A percentile compares a stretch with the other conserved stretches of the same genome.
Evolutionary conservation across 2,888 invertebrate species (phyloP).

Genomic region (Rhingia campestris): DNA sequence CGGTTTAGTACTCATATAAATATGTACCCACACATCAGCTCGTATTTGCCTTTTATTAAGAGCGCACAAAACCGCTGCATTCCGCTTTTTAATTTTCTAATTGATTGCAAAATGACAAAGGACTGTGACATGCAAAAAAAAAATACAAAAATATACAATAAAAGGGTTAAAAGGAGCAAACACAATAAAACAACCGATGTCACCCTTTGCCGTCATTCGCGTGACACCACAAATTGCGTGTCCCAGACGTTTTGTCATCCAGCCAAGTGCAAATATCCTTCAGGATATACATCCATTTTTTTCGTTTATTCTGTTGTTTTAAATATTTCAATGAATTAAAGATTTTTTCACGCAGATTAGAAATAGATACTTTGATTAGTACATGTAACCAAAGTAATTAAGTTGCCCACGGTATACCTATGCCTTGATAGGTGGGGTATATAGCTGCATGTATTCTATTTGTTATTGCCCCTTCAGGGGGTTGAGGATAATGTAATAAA

Average conservation of each 20-base stretch:
- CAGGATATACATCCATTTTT: slow-evolving; percentile 4
- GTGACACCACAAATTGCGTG: slow-evolving; percentile 68
- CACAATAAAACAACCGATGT: slow-evolving; percentile 22
- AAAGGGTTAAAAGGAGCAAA: slow-evolving; percentile 39
- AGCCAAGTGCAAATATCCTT: slow-evolving; percentile 66
- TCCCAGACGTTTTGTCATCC: slow-evolving; percentile 70
- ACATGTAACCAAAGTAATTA: slow-evolving; percentile 48
- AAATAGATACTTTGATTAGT: slow-evolving; percentile 58
- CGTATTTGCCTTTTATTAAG: slow-evolving; percentile 6
- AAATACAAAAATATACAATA: slow-evolving; percentile 23
- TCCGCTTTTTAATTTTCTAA: slow-evolving; percentile 73
- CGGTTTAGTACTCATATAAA: background rate
- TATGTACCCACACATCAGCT: no score
- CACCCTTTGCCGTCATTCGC: slow-evolving; percentile 50
- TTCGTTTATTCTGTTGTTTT: slow-evolving; percentile 21
- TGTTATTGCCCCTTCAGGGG: slow-evolving; percentile 16
- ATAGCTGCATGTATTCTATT: background rate
- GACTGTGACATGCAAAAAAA: slow-evolving; percentile 29
- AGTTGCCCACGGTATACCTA: background rate
- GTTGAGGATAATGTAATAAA: slow-evolving; percentile 38
- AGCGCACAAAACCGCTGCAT: slow-evolving; percentile 51
- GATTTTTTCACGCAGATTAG: slow-evolving; percentile 50
- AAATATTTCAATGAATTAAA: slow-evolving; percentile 58
- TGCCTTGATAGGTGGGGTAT: background rate
- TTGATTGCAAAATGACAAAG: slow-evolving; percentile 70